A percentile compares a stretch with the other conserved stretches of the same genome.
These are phyloP conservation scores for Aphis craccivora DNA, from an alignment of 1,140 invertebrate species.

Conservation along the genomic window DNA sequence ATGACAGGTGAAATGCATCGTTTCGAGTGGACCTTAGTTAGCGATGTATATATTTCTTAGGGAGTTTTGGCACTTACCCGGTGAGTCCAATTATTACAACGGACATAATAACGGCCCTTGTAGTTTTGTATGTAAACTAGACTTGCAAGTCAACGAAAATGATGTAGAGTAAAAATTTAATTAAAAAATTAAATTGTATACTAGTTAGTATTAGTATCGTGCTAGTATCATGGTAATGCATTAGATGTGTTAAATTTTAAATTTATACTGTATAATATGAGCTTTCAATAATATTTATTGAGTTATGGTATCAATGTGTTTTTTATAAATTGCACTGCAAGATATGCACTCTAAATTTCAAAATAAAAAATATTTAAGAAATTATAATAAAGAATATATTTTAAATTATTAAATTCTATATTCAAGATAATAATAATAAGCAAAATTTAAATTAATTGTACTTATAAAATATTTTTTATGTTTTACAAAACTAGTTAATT, in stretches of 20 bases:
- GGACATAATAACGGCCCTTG: neutral
- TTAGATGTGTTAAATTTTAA: neutral
- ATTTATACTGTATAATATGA: neutral
- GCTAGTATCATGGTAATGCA: neutral
- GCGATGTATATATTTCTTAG: neutral
- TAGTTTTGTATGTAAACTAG: neutral
- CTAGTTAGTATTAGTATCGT: neutral
- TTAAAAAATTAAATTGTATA: neutral
- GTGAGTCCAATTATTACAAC: constrained; percentile 43
- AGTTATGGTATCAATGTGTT: neutral
- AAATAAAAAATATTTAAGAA: neutral
- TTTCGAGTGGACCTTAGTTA: constrained; percentile 23
- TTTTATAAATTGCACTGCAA: neutral
- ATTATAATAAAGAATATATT: neutral
- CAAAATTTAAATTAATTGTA: neutral
- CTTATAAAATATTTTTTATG: neutral
- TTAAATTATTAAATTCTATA: neutral
- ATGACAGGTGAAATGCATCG: constrained; percentile 12
- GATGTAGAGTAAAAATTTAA: neutral
- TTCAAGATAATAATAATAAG: neutral
- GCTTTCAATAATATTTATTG: neutral
- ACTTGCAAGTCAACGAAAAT: neutral
- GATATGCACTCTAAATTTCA: neutral
- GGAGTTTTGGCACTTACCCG: neutral
- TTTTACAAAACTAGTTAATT: neutral